These are phyloP conservation scores for Gibbula magus DNA, from an alignment of 2,888 invertebrate species.

Conservation along the genomic window DNA sequence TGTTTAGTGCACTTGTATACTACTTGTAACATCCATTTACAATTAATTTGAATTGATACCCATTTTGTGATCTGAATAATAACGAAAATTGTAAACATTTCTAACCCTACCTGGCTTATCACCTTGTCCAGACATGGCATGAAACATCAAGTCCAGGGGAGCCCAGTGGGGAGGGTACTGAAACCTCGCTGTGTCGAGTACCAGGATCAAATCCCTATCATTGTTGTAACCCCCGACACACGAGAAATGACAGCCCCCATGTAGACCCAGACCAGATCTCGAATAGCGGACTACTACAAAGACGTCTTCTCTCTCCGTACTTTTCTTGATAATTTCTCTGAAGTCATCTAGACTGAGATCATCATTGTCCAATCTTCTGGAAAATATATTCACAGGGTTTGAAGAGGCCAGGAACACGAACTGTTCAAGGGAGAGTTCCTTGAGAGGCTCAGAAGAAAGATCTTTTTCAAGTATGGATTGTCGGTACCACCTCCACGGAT, in stretches of 20 bases:
- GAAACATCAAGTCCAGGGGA: constrained; percentile 52
- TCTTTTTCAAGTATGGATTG: background rate
- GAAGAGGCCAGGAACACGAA: background rate
- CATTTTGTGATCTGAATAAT: no score
- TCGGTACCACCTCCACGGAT: background rate
- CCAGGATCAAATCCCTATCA: constrained; percentile 59
- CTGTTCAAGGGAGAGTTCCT: background rate
- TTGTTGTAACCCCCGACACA: constrained; percentile 69
- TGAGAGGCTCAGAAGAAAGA: background rate
- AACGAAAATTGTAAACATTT: no score
- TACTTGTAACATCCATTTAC: no score
- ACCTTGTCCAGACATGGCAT: constrained; percentile 65
- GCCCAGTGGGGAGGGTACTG: constrained; percentile 74
- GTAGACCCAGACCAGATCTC: constrained; percentile 48
- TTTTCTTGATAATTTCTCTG: background rate
- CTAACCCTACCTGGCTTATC: constrained; percentile 44
- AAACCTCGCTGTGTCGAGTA: constrained; percentile 73
- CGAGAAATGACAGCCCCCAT: constrained; percentile 68
- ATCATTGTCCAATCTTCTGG: background rate
- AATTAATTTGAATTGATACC: no score
- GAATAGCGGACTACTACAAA: background rate
- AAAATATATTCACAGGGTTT: background rate
- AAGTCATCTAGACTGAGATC: background rate
- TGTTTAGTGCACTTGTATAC: no score
- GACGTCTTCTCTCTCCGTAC: background rate